Evolutionary conservation across 2,797 vertebrate species (phyloP), one percentile per base, ranked within the genome.

Genomic region (Enteromius treurensis): DNA sequence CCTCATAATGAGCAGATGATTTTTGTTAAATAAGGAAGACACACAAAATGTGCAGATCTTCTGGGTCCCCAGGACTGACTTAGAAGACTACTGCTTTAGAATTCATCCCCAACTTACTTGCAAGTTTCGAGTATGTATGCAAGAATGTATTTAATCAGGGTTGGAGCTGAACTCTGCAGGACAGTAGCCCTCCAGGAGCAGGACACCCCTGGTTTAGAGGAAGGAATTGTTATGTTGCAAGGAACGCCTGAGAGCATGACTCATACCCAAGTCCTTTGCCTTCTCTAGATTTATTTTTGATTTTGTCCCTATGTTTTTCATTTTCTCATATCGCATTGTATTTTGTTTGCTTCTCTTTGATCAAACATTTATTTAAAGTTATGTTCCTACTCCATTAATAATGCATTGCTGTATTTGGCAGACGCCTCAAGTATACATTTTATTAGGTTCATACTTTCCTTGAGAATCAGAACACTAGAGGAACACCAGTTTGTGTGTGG

Each of bases 231-330:
- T 65, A 42, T 49, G 32, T 47, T 77, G 11, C 26, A 32, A 37
- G 75, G 21, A 83, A 40, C 15, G 11, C 49, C 64, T 55, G 51
- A 77, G 13, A 68, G 73, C 40, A 55, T 77, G 62, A 83, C 32
- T 53, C 49, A 29, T 75, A 37, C 69, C 69, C 69, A 73, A 29
- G 37, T 53, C 64, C 21, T 77, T 51, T 5, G 49, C 51, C 77
- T 53, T 34, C n/a, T 68, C 26, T 74, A 29, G 26, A 47, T 32
- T 51, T 79, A n/a, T 76, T 77, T 67, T 70, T 29, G 1, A 21
- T 73, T 74, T 73, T 49, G 15, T 34, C 40, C 62, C 32, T 32
- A 13, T 58, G 77, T 47, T 13, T 49, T 79, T 79, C 34, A 62
- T 58, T 76, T 76, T 40, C 47, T 68, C 4, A 68, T 26, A 5